These are phyloP conservation scores for Vespertilio murinus DNA, from an alignment of 2,797 vertebrate species.

Conservation along the genomic window DNA sequence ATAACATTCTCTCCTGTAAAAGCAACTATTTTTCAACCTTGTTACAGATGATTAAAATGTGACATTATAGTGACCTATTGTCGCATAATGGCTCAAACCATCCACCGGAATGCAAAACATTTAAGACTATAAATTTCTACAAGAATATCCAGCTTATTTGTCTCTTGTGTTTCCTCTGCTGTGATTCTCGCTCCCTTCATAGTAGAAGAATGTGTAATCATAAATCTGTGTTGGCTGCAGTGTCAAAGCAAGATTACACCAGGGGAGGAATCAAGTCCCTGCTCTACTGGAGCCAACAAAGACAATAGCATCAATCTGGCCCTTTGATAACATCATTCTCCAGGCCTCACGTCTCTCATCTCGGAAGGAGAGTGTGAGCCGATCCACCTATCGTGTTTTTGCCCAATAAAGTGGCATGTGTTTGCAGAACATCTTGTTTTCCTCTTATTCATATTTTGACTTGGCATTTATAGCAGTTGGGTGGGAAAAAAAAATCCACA, in stretches of 20 bases:
- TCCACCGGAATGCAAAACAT: not conserved
- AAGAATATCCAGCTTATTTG: not conserved
- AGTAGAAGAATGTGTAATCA: slow-evolving; percentile 48
- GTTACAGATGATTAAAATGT: not conserved
- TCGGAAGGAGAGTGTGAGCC: not conserved
- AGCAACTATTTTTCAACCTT: slow-evolving; percentile 46
- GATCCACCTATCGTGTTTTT: slow-evolving; percentile 52
- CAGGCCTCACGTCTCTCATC: not conserved
- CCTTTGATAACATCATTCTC: slow-evolving; percentile 36
- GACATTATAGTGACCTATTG: not conserved
- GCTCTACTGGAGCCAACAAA: slow-evolving; percentile 33
- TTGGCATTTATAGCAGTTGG: slow-evolving; percentile 82
- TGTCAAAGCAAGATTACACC: slow-evolving; percentile 54
- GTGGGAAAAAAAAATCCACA: slow-evolving; percentile 62
- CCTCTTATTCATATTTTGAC: slow-evolving; percentile 81
- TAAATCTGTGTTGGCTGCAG: slow-evolving; percentile 60
- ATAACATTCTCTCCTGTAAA: not conserved
- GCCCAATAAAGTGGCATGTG: slow-evolving; percentile 68
- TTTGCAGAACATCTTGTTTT: slow-evolving; percentile 83
- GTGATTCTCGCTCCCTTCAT: slow-evolving; percentile 22
- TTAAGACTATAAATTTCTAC: not conserved
- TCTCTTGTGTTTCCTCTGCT: not conserved
- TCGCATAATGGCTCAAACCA: not conserved
- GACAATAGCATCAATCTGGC: slow-evolving; percentile 55
- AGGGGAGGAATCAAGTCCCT: slow-evolving; percentile 41